These are phyloP conservation scores for Sycophila sp. DNA, from an alignment of 1,140 invertebrate species.

Conservation along the genomic window DNA sequence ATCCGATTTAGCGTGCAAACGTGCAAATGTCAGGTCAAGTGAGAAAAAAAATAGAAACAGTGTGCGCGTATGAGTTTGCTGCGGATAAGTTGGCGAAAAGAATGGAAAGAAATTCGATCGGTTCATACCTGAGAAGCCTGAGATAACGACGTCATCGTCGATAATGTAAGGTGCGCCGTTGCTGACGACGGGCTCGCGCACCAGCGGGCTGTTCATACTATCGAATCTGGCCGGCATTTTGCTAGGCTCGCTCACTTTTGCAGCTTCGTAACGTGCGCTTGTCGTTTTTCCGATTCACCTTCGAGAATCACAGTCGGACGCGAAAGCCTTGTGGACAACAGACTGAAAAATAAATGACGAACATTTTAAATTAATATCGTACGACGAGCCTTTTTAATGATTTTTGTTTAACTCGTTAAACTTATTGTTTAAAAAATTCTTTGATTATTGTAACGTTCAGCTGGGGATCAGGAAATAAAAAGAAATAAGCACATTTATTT, in stretches of 20 bases:
- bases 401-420: too few species aligned
- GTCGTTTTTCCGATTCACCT: background rate
- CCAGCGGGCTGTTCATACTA: slow-evolving; percentile 55
- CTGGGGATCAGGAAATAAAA: too few species aligned
- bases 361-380: background rate
- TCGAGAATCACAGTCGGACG: slow-evolving; percentile 30
- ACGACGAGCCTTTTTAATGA: too few species aligned
- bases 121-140: slow-evolving; percentile 83
- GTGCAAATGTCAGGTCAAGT: background rate
- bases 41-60: too few species aligned
- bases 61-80: too few species aligned
- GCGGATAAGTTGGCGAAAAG: too few species aligned
- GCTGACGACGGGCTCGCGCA: slow-evolving; percentile 48
- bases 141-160: slow-evolving; percentile 85
- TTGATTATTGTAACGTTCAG: too few species aligned
- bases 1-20: too few species aligned
- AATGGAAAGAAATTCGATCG: too few species aligned
- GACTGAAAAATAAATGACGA: slow-evolving; percentile 49
- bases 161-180: slow-evolving; percentile 50
- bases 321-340: slow-evolving; percentile 55
- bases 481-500: too few species aligned
- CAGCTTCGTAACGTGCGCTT: background rate
- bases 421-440: too few species aligned
- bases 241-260: background rate
- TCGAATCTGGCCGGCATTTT: slow-evolving; percentile 73